Base-by-base conservation (phyloP, 2,113 vertebrate species). In the Megaceryle maxima region DNA sequence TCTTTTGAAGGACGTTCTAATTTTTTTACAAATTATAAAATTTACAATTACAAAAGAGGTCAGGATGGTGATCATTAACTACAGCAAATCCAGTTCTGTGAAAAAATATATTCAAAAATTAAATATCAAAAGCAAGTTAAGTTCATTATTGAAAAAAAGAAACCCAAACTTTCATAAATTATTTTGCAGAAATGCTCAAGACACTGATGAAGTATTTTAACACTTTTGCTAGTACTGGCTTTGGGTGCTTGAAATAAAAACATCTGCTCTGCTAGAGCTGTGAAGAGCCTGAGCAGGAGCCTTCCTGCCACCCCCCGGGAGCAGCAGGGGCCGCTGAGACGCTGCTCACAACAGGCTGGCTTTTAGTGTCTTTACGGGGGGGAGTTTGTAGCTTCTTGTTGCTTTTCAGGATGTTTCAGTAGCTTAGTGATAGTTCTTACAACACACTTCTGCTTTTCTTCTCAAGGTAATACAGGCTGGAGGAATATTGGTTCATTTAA, bases 81-180 rank as follows among this genome's bases (percentile, higher is more conserved):
- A 87, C 88, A 95, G 83, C 81, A 94, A 87, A 41, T 89, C 70
- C 87, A 48, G 74, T 90, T 93, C 70, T 82, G 90, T 97, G 97
- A 97, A 97, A 97, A 97, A 97, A 97, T 96, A 97, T 89, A 97
- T 91, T 92, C 95, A 95, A 92, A 93, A 91, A 92, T 96, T 96
- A 97, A 97, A 96, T 97, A 97, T 93, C 93, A 97, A 97, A 97
- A 96, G 96, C 69, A 84, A 94, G 59, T 85, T 59, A 87, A 90
- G 39, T 97, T 96, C 94, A 95, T 94, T 73, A 77, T 14, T 81
- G 82, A 90, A 96, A 89, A n/a, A 46, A 24, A 48, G 12, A 1
- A 51, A 51, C 66, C 33, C 35, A 35, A 84, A 22, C 73, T 67
- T 92, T 55, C 96, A 95, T 97, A 96, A 97, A 84, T 97, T 95